Conservation (phyloP, 2,797 vertebrate genomes). For the Platalea minor region DNA sequence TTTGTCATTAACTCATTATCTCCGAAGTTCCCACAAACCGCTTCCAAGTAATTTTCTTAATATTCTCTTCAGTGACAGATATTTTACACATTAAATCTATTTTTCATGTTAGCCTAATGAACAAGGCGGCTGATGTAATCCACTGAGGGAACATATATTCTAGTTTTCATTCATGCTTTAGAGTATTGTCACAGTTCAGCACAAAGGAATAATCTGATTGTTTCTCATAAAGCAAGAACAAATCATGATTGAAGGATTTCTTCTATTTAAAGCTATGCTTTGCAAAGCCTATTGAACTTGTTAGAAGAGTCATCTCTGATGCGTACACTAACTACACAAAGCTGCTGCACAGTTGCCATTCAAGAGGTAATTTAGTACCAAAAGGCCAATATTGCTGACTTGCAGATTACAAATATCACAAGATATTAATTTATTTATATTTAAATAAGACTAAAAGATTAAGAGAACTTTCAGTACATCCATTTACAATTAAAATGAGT, state of each 20-base stretch:
- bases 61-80: background rate
- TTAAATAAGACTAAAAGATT: conserved; percentile 50
- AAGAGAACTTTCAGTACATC: background rate
- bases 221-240: conserved; percentile 43
- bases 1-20: background rate
- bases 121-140: conserved; percentile 39
- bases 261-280: conserved; percentile 33
- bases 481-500: conserved; percentile 23
- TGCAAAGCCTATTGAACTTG: conserved; percentile 36
- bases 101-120: conserved; percentile 52
- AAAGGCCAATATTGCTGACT: conserved; percentile 31
- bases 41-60: background rate
- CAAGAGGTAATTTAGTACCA: conserved; percentile 45
- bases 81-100: conserved; percentile 11
- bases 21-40: background rate
- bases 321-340: conserved; percentile 14
- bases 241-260: conserved; percentile 47
- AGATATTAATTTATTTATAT: conserved; percentile 63
- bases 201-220: conserved; percentile 51
- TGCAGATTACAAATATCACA: conserved; percentile 63
- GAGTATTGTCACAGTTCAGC: conserved; percentile 10
- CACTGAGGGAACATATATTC: conserved; percentile 5
- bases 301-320: conserved; percentile 24
- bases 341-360: conserved; percentile 29
- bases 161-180: conserved; percentile 67